Conservation (phyloP, 2,113 vertebrate genomes). For the Opisthocomus hoazin region DNA sequence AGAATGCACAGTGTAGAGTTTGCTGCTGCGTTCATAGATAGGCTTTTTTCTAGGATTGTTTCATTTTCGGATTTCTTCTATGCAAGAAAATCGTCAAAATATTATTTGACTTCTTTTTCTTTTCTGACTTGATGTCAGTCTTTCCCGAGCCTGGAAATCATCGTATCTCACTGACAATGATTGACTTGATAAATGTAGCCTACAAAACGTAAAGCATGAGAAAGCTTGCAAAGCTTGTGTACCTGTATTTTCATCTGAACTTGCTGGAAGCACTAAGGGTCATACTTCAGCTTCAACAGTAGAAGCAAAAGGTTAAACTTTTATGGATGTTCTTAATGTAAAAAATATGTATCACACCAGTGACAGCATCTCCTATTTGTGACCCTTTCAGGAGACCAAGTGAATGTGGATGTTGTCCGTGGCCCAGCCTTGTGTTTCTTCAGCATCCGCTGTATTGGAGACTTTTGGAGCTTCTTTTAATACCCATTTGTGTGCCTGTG, state of each 20-base stretch:
- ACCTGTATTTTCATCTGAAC: neutral
- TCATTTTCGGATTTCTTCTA: neutral
- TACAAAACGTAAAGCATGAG: neutral
- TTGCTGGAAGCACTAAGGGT: neutral
- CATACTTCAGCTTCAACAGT: neutral
- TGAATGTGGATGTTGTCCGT: neutral
- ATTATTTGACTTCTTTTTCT: neutral
- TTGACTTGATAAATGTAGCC: neutral
- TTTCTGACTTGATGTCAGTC: neutral
- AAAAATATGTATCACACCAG: neutral
- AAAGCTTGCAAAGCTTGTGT: neutral
- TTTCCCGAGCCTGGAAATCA: neutral
- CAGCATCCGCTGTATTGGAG: neutral
- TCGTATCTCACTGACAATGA: neutral
- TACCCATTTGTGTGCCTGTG: rapidly evolving
- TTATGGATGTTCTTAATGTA: neutral
- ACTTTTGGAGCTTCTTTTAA: neutral
- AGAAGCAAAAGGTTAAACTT: neutral
- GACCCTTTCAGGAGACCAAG: neutral
- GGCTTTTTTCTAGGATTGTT: neutral
- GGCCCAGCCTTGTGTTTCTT: neutral
- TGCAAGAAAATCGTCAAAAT: neutral
- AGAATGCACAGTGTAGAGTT: neutral
- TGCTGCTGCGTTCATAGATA: neutral
- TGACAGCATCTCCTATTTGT: neutral